Conservation (phyloP, 1,140 invertebrate genomes). For the Vanessa tameamea region DNA sequence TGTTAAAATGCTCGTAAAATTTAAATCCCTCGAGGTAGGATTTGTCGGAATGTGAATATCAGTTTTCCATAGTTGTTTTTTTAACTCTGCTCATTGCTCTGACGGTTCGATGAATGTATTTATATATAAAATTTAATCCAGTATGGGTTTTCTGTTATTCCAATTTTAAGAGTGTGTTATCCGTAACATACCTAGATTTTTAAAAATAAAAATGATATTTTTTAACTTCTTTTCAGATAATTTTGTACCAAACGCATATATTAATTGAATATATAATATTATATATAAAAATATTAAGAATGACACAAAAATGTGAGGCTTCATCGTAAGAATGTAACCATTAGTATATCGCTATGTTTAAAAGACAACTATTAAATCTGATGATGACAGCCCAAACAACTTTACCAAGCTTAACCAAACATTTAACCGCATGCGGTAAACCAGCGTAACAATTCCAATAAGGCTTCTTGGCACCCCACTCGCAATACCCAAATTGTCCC, state of each 20-base stretch:
- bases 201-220: too few relatives aligned
- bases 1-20: slow-evolving; percentile 44
- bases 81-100: slow-evolving; percentile 1
- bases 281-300: background rate
- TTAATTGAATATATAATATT: too few relatives aligned
- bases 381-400: slow-evolving; percentile 1
- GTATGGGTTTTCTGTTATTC: background rate
- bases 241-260: too few relatives aligned
- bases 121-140: slow-evolving; percentile 1
- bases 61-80: slow-evolving; percentile 23
- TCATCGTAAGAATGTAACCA: too few relatives aligned
- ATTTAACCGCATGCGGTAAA: slow-evolving; percentile 33
- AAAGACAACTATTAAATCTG: background rate
- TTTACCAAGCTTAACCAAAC: background rate
- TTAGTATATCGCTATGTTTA: background rate
- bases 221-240: too few relatives aligned
- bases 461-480: slow-evolving; percentile 31
- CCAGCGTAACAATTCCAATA: slow-evolving; percentile 37
- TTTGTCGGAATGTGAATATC: slow-evolving; percentile 33
- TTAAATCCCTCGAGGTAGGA: slow-evolving; percentile 38
- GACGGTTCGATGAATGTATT: background rate
- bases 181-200: background rate
- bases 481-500: slow-evolving; percentile 33
- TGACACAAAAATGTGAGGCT: background rate
- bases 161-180: background rate